Conservation (phyloP, 1,140 invertebrate species). For the Cheumatopsyche charites region DNA sequence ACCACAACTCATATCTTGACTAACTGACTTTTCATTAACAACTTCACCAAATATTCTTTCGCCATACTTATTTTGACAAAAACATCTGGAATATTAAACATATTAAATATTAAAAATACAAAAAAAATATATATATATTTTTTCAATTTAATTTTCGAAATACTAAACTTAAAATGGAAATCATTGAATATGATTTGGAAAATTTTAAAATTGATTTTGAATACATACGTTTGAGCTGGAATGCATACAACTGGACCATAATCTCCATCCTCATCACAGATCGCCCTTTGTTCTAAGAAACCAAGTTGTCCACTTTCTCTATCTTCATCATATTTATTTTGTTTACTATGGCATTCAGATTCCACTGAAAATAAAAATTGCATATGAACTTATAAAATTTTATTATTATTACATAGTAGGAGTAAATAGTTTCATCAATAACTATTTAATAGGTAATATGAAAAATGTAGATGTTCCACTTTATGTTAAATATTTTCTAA, state of each 20-base stretch:
- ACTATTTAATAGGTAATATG: too few relatives aligned
- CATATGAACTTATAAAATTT: neutral
- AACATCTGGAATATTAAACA: slow-evolving; percentile 59
- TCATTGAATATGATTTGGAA: too few relatives aligned
- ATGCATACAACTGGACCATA: slow-evolving; percentile 62
- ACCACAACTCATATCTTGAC: slow-evolving; percentile 64
- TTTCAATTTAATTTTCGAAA: too few relatives aligned
- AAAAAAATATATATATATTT: too few relatives aligned
- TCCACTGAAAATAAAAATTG: slow-evolving; percentile 54
- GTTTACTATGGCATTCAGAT: slow-evolving; percentile 55
- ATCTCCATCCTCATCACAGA: slow-evolving; percentile 63
- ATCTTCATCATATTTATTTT: slow-evolving; percentile 56
- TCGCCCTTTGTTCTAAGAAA: slow-evolving; percentile 56
- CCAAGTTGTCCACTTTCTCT: slow-evolving; percentile 53
- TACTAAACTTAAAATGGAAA: too few relatives aligned
- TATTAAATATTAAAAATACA: neutral
- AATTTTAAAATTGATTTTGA: slow-evolving; percentile 25
- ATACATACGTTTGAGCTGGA: slow-evolving; percentile 64
- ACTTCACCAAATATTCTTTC: slow-evolving; percentile 66
- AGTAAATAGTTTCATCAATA: too few relatives aligned
- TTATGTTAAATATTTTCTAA: too few relatives aligned
- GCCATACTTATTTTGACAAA: slow-evolving; percentile 64
- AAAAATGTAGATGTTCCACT: too few relatives aligned
- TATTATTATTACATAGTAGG: too few relatives aligned
- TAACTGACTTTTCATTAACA: slow-evolving; percentile 54